Evolutionary conservation across 1,140 invertebrate species (phyloP).

Genomic region (Ceratitis capitata): DNA sequence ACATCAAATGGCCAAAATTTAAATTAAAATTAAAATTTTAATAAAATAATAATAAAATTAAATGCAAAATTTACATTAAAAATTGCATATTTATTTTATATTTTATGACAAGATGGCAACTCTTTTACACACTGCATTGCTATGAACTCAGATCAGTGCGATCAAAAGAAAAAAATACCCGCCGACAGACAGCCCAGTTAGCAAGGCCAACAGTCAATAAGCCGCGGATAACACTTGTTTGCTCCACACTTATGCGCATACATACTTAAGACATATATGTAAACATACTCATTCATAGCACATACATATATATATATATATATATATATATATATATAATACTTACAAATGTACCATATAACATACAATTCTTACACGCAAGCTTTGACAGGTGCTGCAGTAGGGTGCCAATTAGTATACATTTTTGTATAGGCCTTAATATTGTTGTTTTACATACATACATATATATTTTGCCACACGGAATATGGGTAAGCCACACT

Average conservation of each 20-base stretch:
- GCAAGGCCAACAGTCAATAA: constrained; percentile 34
- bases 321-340: neutral
- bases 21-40: no score
- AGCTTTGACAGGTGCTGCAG: constrained; percentile 46
- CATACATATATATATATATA: neutral
- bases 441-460: neutral
- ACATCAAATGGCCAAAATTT: no score
- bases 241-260: neutral
- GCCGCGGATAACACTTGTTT: neutral
- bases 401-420: constrained; percentile 48
- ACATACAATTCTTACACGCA: constrained; percentile 29
- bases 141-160: no score
- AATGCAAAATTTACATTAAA: no score
- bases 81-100: no score
- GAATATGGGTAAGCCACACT: neutral
- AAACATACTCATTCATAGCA: neutral
- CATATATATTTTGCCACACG: neutral
- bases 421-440: constrained; percentile 4
- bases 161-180: neutral
- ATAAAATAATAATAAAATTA: no score
- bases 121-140: neutral
- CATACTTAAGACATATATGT: neutral
- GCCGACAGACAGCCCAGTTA: constrained; percentile 4
- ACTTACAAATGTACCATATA: neutral
- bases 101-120: no score